Percentiles rank a stretch among this genome's conserved stretches.
These are phyloP conservation scores for Eurystomus gularis DNA, from an alignment of 2,113 vertebrate genomes.

Conservation along the genomic window DNA sequence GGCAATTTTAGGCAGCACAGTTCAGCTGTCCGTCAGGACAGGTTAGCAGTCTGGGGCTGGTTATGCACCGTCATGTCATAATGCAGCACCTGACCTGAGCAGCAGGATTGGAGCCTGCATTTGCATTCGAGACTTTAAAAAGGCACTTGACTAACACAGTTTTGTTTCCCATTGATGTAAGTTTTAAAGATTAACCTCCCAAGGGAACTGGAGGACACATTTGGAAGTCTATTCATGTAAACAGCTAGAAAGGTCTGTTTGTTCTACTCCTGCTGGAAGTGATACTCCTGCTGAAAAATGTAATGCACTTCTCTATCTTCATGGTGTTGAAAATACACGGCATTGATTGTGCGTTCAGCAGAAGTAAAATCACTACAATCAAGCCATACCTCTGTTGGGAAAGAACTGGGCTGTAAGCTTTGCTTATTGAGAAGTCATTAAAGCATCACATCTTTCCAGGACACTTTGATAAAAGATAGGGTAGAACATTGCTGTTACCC, in stretches of 20 bases:
- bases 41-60: not conserved
- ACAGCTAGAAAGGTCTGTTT: slow-evolving; percentile 5
- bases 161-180: not conserved
- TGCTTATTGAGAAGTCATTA: not conserved
- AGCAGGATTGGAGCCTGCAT: not conserved
- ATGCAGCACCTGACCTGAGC: not conserved
- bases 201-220: not conserved
- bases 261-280: slow-evolving; percentile 2
- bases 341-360: slow-evolving; percentile 13
- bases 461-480: not conserved
- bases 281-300: slow-evolving; percentile 13
- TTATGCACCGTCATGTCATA: not conserved
- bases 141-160: not conserved
- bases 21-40: not conserved
- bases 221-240: not conserved
- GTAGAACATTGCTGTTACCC: not conserved
- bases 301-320: not conserved
- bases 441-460: not conserved
- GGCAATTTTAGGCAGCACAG: not conserved
- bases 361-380: not conserved
- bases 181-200: slow-evolving; percentile 37
- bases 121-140: not conserved
- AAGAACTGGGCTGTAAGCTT: not conserved
- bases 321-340: not conserved
- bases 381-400: not conserved